These are phyloP conservation scores for Acrossocheilus wenchowensis DNA, from an alignment of 2,797 vertebrate genomes.

Conservation along the genomic window DNA sequence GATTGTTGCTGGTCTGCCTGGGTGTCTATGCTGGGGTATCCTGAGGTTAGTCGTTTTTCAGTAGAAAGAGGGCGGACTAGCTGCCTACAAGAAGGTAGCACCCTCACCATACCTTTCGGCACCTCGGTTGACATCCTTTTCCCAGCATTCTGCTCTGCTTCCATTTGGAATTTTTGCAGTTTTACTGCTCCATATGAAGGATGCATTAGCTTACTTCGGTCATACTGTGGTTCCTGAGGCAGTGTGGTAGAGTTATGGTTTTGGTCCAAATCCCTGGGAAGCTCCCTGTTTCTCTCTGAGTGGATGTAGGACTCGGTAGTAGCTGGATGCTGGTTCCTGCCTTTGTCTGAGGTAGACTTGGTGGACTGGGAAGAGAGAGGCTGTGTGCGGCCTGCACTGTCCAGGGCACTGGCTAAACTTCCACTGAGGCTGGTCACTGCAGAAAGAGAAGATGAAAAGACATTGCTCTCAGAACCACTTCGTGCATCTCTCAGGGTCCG, in stretches of 20 bases:
- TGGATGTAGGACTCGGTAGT: constrained; percentile 46
- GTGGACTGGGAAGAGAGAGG: constrained; percentile 75
- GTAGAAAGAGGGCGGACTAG: constrained; percentile 78
- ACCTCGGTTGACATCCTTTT: constrained; percentile 64
- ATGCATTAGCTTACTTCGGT: constrained; percentile 68
- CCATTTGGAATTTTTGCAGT: constrained; percentile 38
- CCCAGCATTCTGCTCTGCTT: constrained; percentile 56
- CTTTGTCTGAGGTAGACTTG: constrained; percentile 90
- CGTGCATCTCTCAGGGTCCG: constrained; percentile 75
- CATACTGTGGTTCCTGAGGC: constrained; percentile 76
- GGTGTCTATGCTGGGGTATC: constrained; percentile 54
- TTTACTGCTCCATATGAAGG: constrained; percentile 32
- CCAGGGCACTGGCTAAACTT: constrained; percentile 76
- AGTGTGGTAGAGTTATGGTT: constrained; percentile 69
- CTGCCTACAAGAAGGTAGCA: constrained; percentile 74
- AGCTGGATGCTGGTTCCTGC: constrained; percentile 61
- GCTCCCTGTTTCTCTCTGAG: constrained; percentile 69
- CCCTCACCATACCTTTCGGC: constrained; percentile 75
- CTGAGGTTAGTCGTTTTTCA: constrained; percentile 65
- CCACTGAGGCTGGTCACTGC: constrained; percentile 74
- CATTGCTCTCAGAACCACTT: constrained; percentile 77
- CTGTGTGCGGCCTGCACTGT: constrained; percentile 63
- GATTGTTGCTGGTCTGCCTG: constrained; percentile 54
- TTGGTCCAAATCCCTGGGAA: constrained; percentile 69
- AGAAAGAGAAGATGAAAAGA: constrained; percentile 79